Percentiles rank a stretch among this genome's conserved stretches.
These are phyloP conservation scores for Phasia obesa DNA, from an alignment of 2,888 invertebrate genomes.

Conservation along the genomic window DNA sequence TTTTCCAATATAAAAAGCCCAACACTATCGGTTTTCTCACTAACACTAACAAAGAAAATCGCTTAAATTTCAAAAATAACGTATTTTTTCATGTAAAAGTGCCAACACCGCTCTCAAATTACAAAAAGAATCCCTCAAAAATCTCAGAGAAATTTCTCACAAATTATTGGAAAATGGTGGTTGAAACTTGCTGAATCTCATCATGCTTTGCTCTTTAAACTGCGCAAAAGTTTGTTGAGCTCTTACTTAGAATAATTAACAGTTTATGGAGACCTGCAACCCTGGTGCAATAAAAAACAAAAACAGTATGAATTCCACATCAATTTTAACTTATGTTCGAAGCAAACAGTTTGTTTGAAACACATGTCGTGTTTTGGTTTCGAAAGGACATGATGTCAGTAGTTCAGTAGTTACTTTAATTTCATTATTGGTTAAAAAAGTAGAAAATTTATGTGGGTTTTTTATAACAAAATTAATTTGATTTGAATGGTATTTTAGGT, in stretches of 20 bases:
- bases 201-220: background rate
- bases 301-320: constrained; percentile 40
- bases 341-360: background rate
- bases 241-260: constrained; percentile 34
- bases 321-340: background rate
- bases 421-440: too few species aligned
- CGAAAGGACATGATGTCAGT: background rate
- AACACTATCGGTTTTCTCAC: constrained; percentile 23
- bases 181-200: background rate
- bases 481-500: too few species aligned
- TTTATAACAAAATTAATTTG: too few species aligned
- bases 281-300: background rate
- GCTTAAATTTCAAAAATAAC: constrained; percentile 37
- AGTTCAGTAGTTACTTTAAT: background rate
- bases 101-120: background rate
- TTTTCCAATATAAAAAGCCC: constrained; percentile 1
- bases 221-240: background rate
- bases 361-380: constrained; percentile 7
- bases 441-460: too few species aligned
- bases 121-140: background rate
- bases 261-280: background rate
- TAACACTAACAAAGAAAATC: constrained; percentile 40
- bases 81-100: constrained; percentile 17
- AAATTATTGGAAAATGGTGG: background rate
- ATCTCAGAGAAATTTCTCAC: background rate